phyloP scores from a whole-genome alignment of 2,888 invertebrate species.

The Minunthozetes semirufus region DNA sequence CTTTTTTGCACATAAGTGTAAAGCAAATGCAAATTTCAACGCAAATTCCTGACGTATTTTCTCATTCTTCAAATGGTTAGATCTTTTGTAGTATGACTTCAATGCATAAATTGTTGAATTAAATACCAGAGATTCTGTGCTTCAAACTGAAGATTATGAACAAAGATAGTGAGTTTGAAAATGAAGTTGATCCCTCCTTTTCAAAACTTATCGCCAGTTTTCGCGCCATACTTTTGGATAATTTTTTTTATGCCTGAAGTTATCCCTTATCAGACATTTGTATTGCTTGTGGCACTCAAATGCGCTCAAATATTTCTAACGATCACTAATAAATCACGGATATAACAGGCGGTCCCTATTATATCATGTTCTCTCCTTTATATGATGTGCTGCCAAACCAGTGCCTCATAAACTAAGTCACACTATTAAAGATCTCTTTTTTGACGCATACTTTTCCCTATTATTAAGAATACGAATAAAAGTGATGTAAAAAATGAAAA shows the following conservation, averaged over 20 bases:
- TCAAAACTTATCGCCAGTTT: background rate
- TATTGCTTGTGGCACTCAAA: too few relatives aligned
- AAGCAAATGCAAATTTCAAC: too few relatives aligned
- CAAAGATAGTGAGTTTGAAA: background rate
- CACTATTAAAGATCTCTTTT: background rate
- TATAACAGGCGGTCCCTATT: background rate
- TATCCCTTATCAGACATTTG: constrained; percentile 2
- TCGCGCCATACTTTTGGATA: background rate
- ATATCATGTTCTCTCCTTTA: background rate
- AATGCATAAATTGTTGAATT: background rate
- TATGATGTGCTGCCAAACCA: background rate
- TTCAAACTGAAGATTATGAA: background rate
- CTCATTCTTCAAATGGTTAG: background rate
- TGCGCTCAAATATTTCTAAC: constrained; percentile 8
- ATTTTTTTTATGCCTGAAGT: background rate
- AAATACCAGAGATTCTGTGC: background rate
- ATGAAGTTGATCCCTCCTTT: background rate
- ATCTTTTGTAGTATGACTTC: background rate
- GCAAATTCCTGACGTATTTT: background rate
- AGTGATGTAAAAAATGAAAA: background rate
- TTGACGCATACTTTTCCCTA: background rate
- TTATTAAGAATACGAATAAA: background rate
- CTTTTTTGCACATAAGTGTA: too few relatives aligned
- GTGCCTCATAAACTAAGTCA: background rate
- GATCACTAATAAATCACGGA: constrained; percentile 15